These are phyloP conservation scores for Tringa solitaria DNA, from an alignment of 2,113 vertebrate species.

Conservation along the genomic window DNA sequence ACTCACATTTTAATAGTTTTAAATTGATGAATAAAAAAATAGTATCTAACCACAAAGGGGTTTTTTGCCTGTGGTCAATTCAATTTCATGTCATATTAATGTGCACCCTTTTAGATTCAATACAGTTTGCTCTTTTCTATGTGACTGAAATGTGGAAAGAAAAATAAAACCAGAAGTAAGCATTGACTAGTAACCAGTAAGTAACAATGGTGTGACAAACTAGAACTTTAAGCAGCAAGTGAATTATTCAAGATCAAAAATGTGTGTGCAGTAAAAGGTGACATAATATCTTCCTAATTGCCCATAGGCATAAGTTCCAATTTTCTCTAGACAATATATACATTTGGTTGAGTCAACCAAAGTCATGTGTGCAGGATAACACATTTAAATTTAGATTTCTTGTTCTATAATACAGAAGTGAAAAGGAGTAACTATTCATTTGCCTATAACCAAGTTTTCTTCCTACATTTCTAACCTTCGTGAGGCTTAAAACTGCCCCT, in stretches of 20 bases:
- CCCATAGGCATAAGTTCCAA: neutral
- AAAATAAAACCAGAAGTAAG: neutral
- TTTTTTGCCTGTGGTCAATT: neutral
- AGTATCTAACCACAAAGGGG: neutral
- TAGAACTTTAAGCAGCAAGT: neutral
- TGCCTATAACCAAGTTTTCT: neutral
- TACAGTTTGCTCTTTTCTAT: neutral
- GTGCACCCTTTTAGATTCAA: neutral
- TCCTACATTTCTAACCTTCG: neutral
- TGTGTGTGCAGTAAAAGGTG: neutral
- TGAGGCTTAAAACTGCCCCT: neutral
- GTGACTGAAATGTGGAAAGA: neutral
- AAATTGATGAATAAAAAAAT: neutral
- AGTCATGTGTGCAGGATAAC: neutral
- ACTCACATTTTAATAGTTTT: neutral
- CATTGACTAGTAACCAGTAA: neutral
- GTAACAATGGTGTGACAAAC: neutral
- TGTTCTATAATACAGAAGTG: neutral
- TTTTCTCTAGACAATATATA: constrained; percentile 25
- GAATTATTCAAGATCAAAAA: neutral
- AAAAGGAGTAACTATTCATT: neutral
- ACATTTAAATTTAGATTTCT: constrained; percentile 13
- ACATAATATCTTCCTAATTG: neutral
- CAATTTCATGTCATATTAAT: neutral
- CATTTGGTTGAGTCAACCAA: neutral